These are phyloP conservation scores for Microchirus variegatus DNA, from an alignment of 2,797 vertebrate genomes.

Conservation along the genomic window DNA sequence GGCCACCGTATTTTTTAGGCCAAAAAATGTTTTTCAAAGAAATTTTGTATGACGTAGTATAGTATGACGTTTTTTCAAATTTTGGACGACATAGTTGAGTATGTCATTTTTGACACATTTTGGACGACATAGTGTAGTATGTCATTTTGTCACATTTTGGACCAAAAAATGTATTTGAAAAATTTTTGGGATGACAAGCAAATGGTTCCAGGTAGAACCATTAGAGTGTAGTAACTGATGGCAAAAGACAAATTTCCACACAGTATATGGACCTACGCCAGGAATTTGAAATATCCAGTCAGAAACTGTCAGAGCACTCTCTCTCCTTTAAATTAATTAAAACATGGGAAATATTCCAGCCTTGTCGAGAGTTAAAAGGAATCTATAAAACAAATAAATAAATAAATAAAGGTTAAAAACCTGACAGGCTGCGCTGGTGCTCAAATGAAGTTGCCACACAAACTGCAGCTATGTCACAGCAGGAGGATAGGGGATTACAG, in stretches of 20 bases:
- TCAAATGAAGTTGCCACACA: background rate
- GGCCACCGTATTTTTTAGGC: no score
- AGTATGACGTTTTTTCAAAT: no score
- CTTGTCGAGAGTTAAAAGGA: constrained; percentile 19
- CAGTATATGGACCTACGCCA: constrained; percentile 10
- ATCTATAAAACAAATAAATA: constrained; percentile 3
- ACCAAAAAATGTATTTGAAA: no score
- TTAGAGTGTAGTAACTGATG: no score
- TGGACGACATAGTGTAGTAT: no score
- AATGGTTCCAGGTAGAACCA: no score
- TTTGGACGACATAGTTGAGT: no score
- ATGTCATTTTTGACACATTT: no score
- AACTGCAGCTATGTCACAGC: constrained; percentile 27
- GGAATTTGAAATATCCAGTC: constrained; percentile 20
- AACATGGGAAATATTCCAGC: constrained; percentile 20
- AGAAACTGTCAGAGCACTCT: constrained; percentile 15
- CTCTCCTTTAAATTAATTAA: constrained; percentile 37
- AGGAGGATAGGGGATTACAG: constrained; percentile 38
- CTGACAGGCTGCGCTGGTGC: constrained; percentile 12
- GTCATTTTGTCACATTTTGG: no score
- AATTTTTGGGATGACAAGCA: no score
- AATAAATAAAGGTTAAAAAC: constrained; percentile 13
- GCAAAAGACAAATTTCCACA: constrained; percentile 11
- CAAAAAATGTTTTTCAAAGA: no score
- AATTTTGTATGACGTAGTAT: no score